Conservation (phyloP, 2,113 vertebrate species). For the Numenius arquata region DNA sequence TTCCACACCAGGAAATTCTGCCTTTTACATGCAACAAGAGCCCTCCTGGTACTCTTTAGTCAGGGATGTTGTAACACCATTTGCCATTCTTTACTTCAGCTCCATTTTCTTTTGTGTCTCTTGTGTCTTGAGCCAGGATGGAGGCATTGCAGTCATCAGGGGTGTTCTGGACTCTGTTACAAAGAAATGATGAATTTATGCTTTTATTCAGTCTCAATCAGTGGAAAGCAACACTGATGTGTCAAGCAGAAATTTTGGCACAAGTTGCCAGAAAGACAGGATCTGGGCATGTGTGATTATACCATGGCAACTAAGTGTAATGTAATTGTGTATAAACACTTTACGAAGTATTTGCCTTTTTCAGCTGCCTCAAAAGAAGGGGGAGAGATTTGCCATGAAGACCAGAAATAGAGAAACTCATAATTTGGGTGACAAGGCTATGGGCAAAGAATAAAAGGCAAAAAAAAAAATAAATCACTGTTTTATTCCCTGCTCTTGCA, state of each 20-base stretch:
- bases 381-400: not conserved
- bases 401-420: not conserved
- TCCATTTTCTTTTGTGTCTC: not conserved
- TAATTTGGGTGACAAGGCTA: not conserved
- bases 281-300: not conserved
- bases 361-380: not conserved
- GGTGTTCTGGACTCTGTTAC: constrained; percentile 5
- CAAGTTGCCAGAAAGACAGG: not conserved
- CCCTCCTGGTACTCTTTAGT: not conserved
- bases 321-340: not conserved
- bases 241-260: not conserved
- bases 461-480: not conserved
- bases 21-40: not conserved
- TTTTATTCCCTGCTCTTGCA: not conserved
- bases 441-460: not conserved
- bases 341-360: not conserved
- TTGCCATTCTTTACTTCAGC: not conserved
- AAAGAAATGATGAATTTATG: not conserved
- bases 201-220: not conserved
- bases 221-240: not conserved
- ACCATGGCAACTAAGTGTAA: not conserved
- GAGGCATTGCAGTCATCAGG: not conserved
- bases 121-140: not conserved
- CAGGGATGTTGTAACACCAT: not conserved
- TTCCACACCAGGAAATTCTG: not conserved